Evolutionary conservation across 2,113 vertebrate species (phyloP), one percentile per base, ranked within the genome.

Genomic region (Grus americana): DNA sequence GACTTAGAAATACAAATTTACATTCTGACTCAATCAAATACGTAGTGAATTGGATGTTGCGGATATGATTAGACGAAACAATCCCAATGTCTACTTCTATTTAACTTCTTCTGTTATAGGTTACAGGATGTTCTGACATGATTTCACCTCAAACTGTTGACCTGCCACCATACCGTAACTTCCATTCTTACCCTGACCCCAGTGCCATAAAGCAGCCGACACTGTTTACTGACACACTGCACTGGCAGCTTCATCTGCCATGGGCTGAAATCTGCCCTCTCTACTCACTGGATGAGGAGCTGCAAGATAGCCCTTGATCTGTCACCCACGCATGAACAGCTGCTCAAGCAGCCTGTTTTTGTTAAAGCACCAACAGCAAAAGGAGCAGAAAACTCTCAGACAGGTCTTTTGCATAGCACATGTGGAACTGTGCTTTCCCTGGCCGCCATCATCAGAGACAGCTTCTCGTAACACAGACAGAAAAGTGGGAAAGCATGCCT

Each of bases 301-400:
- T 96, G 62, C 71, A 96, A 75, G 57, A 58, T 93, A 21, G 29
- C 44, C 42, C 67, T 96, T 94, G 63, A 87, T 92, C 76, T 86
- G 18, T 88, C 84, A 94, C 70, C 42, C 75, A 88, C 75, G n/a
- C 47, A 87, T 6, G 12, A 91, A 46, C 34, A 90, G 65, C 58
- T 92, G 83, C 52, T 93, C 2, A 30, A 95, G 83, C 62, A 93
- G 57, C 29, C 17, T 12, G 7, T 23, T 4, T 50, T 57, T 92
- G 96, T 90, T 65, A 68, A 95, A 74, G 38, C 15, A 38, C 34
- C 71, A 85, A 24, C 61, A 52, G 46, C 80, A 62, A 65, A 87
- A 90, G 55, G 67, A 90, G 67, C 19, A 88, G 50, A 75, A 70
- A 88, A n/a, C 12, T 85, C 92, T 95, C 80, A 57, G 73, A 59